Conservation (phyloP, 2,888 invertebrate species). For the Pyralis farinalis region DNA sequence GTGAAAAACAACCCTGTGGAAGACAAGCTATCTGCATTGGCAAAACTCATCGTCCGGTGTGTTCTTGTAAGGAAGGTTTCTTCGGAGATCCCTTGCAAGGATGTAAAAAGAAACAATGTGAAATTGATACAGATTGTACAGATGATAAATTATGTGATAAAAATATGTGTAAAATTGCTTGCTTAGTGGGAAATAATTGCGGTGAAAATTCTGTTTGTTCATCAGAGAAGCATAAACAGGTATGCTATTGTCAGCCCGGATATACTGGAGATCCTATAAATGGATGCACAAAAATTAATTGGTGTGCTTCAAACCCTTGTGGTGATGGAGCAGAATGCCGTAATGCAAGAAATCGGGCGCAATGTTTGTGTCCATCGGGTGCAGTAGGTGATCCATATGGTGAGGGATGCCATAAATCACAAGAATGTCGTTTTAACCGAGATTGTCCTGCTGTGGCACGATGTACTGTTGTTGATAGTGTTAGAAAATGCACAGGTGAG, state of each 20-base stretch:
- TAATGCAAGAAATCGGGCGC: conserved; percentile 89
- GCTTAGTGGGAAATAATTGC: conserved; percentile 90
- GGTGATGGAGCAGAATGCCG: conserved; percentile 90
- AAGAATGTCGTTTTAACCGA: conserved; percentile 88
- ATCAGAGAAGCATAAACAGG: conserved; percentile 89
- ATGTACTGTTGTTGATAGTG: conserved; percentile 86
- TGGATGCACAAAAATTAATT: conserved; percentile 88
- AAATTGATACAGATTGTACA: conserved; percentile 85
- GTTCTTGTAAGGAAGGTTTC: conserved; percentile 89
- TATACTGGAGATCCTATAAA: conserved; percentile 89
- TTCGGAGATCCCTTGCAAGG: conserved; percentile 90
- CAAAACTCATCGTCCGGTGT: conserved; percentile 86
- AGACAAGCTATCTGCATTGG: conserved; percentile 91
- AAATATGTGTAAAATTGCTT: conserved; percentile 92
- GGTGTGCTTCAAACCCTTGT: conserved; percentile 89
- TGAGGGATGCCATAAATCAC: conserved; percentile 90
- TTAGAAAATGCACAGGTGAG: conserved; percentile 88
- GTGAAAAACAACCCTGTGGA: conserved; percentile 87
- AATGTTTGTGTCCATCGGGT: conserved; percentile 89
- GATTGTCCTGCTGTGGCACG: conserved; percentile 92
- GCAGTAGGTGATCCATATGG: conserved; percentile 92
- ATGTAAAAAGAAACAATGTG: conserved; percentile 91
- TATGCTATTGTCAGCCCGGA: conserved; percentile 91
- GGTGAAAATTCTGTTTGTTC: conserved; percentile 93
- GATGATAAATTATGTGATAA: conserved; percentile 92